phyloP scores from a whole-genome alignment of 2,888 invertebrate species.

The Tanytarsus gracilentus region DNA sequence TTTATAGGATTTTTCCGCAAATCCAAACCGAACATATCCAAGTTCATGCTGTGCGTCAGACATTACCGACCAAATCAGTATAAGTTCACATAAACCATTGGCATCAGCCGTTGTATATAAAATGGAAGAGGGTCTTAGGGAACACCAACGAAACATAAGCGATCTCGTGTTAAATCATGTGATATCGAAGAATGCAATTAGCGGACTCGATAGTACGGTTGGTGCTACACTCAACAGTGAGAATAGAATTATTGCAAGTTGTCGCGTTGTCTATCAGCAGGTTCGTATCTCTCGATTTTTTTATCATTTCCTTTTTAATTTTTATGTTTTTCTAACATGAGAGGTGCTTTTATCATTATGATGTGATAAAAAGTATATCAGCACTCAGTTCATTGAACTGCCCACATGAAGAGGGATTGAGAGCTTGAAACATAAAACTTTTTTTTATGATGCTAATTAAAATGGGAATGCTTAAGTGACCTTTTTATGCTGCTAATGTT shows the following conservation, averaged over 20 bases:
- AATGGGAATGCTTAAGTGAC: too few species aligned
- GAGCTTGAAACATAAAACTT: too few species aligned
- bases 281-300: too few species aligned
- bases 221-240: conserved; percentile 30
- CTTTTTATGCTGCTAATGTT: too few species aligned
- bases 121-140: conserved; percentile 31
- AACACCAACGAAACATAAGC: conserved; percentile 32
- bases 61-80: conserved; percentile 32
- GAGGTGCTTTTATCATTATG: too few species aligned
- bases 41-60: conserved; percentile 33
- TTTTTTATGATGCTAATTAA: too few species aligned
- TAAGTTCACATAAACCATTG: conserved; percentile 32
- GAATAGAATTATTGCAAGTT: conserved; percentile 32
- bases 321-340: too few species aligned
- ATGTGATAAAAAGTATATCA: too few species aligned
- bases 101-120: conserved; percentile 33
- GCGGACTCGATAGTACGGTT: conserved; percentile 6
- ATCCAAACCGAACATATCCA: conserved; percentile 33
- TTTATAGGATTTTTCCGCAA: conserved; percentile 32
- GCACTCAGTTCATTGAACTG: too few species aligned
- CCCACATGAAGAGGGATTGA: too few species aligned
- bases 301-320: too few species aligned
- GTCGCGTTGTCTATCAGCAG: conserved; percentile 33
- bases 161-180: conserved; percentile 33
- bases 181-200: conserved; percentile 30